Conservation (phyloP, 2,113 vertebrate species). For the Pipra filicauda region DNA sequence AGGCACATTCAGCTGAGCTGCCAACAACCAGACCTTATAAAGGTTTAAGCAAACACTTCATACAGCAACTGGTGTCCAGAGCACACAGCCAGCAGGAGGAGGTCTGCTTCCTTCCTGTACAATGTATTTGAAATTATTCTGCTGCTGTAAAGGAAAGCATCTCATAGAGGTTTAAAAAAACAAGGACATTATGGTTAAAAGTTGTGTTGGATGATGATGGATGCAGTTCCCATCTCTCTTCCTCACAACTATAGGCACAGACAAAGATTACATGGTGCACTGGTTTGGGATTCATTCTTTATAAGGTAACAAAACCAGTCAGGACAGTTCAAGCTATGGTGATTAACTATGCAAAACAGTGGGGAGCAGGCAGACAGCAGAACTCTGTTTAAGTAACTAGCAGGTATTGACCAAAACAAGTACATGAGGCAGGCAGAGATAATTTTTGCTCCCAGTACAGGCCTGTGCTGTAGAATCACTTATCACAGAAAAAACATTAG, state of each 20-base stretch:
- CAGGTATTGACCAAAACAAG: neutral
- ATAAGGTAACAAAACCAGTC: neutral
- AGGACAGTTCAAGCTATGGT: neutral
- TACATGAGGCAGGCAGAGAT: neutral
- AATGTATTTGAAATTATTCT: neutral
- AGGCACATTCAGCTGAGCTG: neutral
- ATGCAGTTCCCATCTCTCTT: neutral
- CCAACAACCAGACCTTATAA: neutral
- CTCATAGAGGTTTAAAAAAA: neutral
- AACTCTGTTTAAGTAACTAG: neutral
- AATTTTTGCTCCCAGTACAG: neutral
- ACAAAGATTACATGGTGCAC: neutral
- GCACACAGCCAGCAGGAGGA: neutral
- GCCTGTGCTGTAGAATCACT: neutral
- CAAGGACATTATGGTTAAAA: neutral
- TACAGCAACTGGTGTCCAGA: neutral
- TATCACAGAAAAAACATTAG: neutral
- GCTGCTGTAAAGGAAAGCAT: neutral
- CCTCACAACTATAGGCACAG: neutral
- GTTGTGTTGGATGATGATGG: neutral
- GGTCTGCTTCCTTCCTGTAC: neutral
- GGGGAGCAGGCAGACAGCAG: neutral
- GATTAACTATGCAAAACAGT: neutral
- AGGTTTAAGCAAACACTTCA: neutral
- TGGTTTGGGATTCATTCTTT: neutral